A percentile compares a stretch with the other conserved stretches of the same genome.
These are phyloP conservation scores for Drosophila sp. DNA, from an alignment of 1,140 invertebrate genomes.

Conservation along the genomic window DNA sequence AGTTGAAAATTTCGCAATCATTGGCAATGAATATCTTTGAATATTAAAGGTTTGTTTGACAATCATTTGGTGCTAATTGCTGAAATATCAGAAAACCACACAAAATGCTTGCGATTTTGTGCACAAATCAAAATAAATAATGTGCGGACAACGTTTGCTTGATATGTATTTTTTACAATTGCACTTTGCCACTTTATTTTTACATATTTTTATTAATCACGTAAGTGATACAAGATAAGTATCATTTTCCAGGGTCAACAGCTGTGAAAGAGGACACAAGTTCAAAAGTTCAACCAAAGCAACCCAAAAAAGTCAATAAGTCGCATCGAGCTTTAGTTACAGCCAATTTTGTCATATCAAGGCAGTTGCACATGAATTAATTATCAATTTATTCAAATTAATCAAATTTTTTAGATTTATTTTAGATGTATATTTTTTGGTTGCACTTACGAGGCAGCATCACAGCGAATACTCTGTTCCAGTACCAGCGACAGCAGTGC, in stretches of 20 bases:
- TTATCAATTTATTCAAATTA: slow-evolving; percentile 12
- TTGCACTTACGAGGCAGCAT: slow-evolving; percentile 62
- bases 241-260: slow-evolving; percentile 8
- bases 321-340: slow-evolving; percentile 4
- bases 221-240: slow-evolving; percentile 13
- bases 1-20: slow-evolving; percentile 11
- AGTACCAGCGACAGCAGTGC: slow-evolving; percentile 43
- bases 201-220: neutral
- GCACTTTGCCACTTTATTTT: slow-evolving; percentile 6
- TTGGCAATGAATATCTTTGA: slow-evolving; percentile 7
- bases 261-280: slow-evolving; percentile 9
- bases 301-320: slow-evolving; percentile 10
- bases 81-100: slow-evolving; percentile 9
- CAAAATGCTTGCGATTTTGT: neutral
- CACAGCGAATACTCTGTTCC: slow-evolving; percentile 19
- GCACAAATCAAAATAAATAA: slow-evolving; percentile 17
- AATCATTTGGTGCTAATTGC: slow-evolving; percentile 27
- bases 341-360: slow-evolving; percentile 4
- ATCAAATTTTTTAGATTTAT: no score
- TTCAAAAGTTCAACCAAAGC: slow-evolving; percentile 1
- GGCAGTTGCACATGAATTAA: neutral
- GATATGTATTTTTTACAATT: slow-evolving; percentile 16
- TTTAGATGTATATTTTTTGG: slow-evolving; percentile 1
- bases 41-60: neutral
- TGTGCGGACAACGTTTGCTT: slow-evolving; percentile 4